phyloP scores from a whole-genome alignment of 1,140 invertebrate genomes.

The Phenacoccus solenopsis region DNA sequence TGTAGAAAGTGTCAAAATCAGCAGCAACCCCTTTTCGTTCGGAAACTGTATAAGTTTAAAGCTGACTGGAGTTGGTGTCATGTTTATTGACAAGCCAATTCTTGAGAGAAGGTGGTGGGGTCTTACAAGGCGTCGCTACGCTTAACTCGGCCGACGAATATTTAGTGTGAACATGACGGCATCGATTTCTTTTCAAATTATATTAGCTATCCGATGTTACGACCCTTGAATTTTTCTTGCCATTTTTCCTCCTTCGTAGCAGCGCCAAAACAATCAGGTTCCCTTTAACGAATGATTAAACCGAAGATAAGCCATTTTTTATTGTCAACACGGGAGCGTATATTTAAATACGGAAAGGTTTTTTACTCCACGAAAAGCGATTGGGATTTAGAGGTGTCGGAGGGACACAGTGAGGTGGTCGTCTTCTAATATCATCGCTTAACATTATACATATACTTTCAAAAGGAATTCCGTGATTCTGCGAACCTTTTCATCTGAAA shows the following conservation, averaged over 20 bases:
- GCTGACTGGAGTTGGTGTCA: slow-evolving; percentile 14
- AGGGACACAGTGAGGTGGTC: too few species aligned
- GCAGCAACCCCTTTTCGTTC: neutral
- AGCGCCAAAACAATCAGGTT: neutral
- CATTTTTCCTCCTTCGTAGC: neutral
- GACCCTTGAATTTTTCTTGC: neutral
- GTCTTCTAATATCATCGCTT: too few species aligned
- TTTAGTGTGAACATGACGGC: slow-evolving; percentile 13
- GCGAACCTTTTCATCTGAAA: too few species aligned
- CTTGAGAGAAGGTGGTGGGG: slow-evolving; percentile 4
- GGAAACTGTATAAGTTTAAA: neutral
- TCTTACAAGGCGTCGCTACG: slow-evolving; percentile 15
- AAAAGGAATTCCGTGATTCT: too few species aligned
- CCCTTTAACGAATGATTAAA: slow-evolving; percentile 2
- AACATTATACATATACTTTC: too few species aligned
- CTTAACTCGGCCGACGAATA: slow-evolving; percentile 10
- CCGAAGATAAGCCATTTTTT: neutral
- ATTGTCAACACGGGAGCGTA: neutral
- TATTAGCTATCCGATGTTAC: slow-evolving; percentile 9
- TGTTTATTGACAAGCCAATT: slow-evolving; percentile 18
- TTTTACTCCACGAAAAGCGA: too few species aligned
- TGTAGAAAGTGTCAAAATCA: slow-evolving; percentile 15
- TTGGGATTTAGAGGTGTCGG: too few species aligned
- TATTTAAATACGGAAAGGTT: too few species aligned
- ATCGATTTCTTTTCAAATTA: slow-evolving; percentile 18